These are phyloP conservation scores for Ethmia dodecea DNA, from an alignment of 2,888 invertebrate species.

Conservation along the genomic window DNA sequence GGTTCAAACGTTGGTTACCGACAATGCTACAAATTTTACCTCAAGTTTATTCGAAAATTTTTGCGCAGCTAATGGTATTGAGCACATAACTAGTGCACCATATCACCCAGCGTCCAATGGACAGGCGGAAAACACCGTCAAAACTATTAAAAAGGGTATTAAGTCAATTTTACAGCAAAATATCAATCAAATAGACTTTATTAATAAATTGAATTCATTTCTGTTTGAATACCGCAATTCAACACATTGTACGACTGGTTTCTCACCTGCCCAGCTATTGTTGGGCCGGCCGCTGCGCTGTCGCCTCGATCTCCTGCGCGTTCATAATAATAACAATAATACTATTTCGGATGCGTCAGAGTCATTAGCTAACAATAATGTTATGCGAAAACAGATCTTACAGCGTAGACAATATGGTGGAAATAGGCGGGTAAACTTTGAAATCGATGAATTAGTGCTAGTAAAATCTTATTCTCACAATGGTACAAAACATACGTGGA, in stretches of 20 bases:
- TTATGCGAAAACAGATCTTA: no score
- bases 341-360: no score
- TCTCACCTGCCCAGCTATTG: constrained; percentile 20
- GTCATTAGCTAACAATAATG: no score
- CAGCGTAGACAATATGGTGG: no score
- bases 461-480: no score
- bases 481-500: no score
- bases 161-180: constrained; percentile 13
- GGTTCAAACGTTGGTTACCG: no score
- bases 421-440: no score
- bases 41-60: constrained; percentile 15
- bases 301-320: constrained; percentile 20
- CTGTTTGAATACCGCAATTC: constrained; percentile 22
- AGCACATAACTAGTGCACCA: constrained; percentile 13
- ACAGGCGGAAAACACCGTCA: constrained; percentile 19
- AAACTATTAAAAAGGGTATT: constrained; percentile 20
- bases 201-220: constrained; percentile 14
- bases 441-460: no score
- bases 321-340: no score
- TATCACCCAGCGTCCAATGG: constrained; percentile 20
- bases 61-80: constrained; percentile 15
- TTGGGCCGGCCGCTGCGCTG: constrained; percentile 18
- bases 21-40: constrained; percentile 14
- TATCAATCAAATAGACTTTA: constrained; percentile 10
- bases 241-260: constrained; percentile 19